Percentiles rank a stretch among this genome's conserved stretches.
Conservation (phyloP, 1,140 invertebrate species). For the Pachypsylla venusta region DNA sequence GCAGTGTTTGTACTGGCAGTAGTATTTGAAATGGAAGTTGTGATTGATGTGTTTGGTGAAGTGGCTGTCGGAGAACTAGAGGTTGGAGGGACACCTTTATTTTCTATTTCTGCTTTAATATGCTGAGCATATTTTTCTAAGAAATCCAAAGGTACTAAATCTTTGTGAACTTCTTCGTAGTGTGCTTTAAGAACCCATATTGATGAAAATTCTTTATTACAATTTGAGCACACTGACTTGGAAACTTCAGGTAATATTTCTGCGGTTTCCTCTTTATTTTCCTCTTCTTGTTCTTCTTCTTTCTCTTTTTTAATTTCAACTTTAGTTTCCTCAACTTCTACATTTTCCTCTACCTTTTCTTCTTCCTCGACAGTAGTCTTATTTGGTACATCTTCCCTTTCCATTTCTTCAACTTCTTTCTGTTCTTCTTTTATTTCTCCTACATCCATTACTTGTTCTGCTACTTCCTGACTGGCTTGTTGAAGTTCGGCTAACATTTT, state of each 20-base stretch:
- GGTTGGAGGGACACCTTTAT: conserved; percentile 55
- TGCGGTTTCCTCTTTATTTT: conserved; percentile 42
- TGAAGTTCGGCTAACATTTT: conserved; percentile 26
- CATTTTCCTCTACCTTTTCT: conserved; percentile 14
- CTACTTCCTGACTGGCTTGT: conserved; percentile 17
- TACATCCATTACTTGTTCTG: conserved; percentile 14
- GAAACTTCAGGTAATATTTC: conserved; percentile 49
- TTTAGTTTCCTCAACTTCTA: conserved; percentile 31
- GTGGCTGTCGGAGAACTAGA: conserved; percentile 40
- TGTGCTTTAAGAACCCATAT: conserved; percentile 91
- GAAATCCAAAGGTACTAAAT: conserved; percentile 73
- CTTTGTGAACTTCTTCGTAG: conserved; percentile 86
- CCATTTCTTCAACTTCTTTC: conserved; percentile 30
- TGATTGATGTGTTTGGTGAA: conserved; percentile 23
- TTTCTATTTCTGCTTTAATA: conserved; percentile 71
- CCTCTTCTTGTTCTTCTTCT: conserved; percentile 36
- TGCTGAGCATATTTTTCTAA: conserved; percentile 83
- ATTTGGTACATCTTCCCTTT: conserved; percentile 22
- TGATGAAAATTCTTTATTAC: conserved; percentile 86
- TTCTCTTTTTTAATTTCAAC: conserved; percentile 33
- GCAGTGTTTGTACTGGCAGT: conserved; percentile 28
- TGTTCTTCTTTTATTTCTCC: conserved; percentile 24
- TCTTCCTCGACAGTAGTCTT: conserved; percentile 24
- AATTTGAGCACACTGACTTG: conserved; percentile 71
- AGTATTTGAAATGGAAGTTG: conserved; percentile 42